Evolutionary conservation across 2,113 vertebrate species (phyloP), one percentile per base, ranked within the genome.

Genomic region (Mesembrinibis cayennensis): DNA sequence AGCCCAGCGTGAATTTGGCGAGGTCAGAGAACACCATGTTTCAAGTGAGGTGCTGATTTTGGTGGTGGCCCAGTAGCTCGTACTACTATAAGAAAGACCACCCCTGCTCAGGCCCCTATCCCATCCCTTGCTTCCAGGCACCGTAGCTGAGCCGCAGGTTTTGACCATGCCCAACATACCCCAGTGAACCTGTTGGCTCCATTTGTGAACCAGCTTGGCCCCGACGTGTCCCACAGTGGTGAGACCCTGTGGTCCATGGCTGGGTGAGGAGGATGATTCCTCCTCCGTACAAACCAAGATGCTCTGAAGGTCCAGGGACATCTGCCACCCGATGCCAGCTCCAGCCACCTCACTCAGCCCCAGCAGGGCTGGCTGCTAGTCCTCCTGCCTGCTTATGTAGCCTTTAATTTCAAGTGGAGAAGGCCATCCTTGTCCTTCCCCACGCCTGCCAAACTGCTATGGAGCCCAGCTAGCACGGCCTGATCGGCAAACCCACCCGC

Each of bases 191-290:
- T 61, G 11, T 9, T 38, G 45, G 40, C 32, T 63, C 25, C n/a
- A 5, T 34, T 22, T 71, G 34, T 10, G 9, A 87, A 36, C 52
- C 45, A 6, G 4, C n/a, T 65, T 74, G 47, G 70, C 32, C 36
- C 67, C 11, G 3, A 9, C 0, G 0, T n/a, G 16, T 49, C 59
- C 44, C 3, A 0, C 4, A 1, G 16, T 20, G 20, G 14, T 36
- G 50, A 81, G 23, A 53, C 29, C 3, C 4, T 62, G 32, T 16
- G 32, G 34, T 49, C 30, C 65, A 17, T 2, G 4, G 16, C 10
- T 16, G 26, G 21, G 34, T 27, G 25, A 52, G 49, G 13, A 56
- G 55, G 40, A 61, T 10, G 0, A 65, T 56, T 91, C 50, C 55
- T 81, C 9, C 38, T 85, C 56, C 44, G 21, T 13, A 30, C 25